Conservation (phyloP, 2,113 vertebrate species). For the Xiphophorus hellerii region DNA sequence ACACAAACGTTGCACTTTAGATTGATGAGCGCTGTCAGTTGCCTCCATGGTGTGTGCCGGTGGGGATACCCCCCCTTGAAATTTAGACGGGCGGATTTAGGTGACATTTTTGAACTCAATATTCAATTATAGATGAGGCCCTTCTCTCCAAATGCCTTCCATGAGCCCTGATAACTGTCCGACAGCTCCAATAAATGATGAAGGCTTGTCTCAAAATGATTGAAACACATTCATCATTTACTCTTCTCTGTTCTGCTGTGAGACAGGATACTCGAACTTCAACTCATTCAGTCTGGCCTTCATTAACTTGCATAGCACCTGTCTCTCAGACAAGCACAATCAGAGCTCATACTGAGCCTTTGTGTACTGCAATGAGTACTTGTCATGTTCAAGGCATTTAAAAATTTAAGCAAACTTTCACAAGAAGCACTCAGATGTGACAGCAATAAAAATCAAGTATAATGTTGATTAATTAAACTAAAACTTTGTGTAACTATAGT, state of each 20-base stretch:
- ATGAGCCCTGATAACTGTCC: slow-evolving; percentile 66
- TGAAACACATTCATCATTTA: slow-evolving; percentile 70
- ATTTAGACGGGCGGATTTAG: slow-evolving; percentile 67
- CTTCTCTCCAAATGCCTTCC: slow-evolving; percentile 48
- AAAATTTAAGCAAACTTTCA: slow-evolving; percentile 12
- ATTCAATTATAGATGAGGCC: slow-evolving; percentile 69
- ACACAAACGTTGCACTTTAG: slow-evolving; percentile 55
- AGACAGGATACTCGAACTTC: slow-evolving; percentile 38
- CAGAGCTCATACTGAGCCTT: neutral
- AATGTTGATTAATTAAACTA: slow-evolving; percentile 7
- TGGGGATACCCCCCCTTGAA: slow-evolving; percentile 57
- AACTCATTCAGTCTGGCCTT: slow-evolving; percentile 48
- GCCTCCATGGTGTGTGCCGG: slow-evolving; percentile 33
- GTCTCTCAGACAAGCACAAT: slow-evolving; percentile 4
- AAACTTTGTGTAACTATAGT: neutral
- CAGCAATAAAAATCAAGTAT: slow-evolving; percentile 2
- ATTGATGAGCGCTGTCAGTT: slow-evolving; percentile 62
- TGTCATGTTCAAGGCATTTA: slow-evolving; percentile 7
- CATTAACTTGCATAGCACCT: slow-evolving; percentile 53
- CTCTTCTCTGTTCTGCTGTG: slow-evolving; percentile 37
- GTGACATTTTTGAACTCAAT: slow-evolving; percentile 68
- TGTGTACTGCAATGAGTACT: slow-evolving; percentile 7
- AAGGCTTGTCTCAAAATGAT: slow-evolving; percentile 63
- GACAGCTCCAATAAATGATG: slow-evolving; percentile 69
- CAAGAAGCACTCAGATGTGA: neutral